These are phyloP conservation scores for Atrichornis clamosus DNA, from an alignment of 2,113 vertebrate species.

Conservation along the genomic window DNA sequence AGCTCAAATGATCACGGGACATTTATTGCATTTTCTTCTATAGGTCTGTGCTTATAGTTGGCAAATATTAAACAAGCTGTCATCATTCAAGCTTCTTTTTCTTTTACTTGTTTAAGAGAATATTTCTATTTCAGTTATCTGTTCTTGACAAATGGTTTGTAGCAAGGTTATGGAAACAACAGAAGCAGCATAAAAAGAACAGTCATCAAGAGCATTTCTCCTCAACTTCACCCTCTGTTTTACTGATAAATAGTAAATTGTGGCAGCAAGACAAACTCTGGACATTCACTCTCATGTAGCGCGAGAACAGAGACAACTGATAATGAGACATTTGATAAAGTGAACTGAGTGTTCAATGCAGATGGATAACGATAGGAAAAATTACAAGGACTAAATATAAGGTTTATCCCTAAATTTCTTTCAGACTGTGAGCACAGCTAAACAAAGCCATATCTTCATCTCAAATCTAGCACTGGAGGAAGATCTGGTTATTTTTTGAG, in stretches of 20 bases:
- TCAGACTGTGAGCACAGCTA: not conserved
- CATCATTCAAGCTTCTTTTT: not conserved
- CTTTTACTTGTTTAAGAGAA: not conserved
- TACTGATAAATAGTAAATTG: not conserved
- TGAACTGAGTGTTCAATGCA: not conserved
- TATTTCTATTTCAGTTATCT: not conserved
- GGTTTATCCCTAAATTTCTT: not conserved
- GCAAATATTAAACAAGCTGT: not conserved
- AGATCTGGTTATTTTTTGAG: constrained; percentile 8
- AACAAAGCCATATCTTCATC: not conserved
- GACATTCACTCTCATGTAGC: not conserved
- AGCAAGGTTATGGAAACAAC: not conserved
- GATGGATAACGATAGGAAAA: not conserved
- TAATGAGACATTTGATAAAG: not conserved
- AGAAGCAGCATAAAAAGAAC: not conserved
- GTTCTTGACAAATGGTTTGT: not conserved
- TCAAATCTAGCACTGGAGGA: not conserved
- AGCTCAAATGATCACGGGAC: not conserved
- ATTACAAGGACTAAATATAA: not conserved
- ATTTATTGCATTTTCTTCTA: not conserved
- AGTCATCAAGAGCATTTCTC: not conserved
- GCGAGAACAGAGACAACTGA: not conserved
- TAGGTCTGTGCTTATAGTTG: not conserved
- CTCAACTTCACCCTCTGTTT: not conserved
- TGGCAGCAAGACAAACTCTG: not conserved